Base-by-base conservation (phyloP, 2,113 vertebrate genomes). In the Syngnathus typhle region DNA sequence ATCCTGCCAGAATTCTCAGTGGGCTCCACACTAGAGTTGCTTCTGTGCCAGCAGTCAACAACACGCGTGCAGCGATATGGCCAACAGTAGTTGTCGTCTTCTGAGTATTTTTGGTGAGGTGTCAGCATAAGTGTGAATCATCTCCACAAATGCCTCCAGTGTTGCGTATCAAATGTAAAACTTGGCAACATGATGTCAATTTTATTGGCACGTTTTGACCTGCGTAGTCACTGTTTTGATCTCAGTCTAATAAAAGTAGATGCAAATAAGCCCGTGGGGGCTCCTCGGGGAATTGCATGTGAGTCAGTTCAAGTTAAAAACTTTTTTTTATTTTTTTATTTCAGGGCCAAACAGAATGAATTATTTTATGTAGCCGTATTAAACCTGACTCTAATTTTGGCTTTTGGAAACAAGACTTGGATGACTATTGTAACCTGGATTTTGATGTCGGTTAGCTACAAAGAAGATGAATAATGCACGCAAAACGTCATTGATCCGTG, bases 161-260 rank as follows among this genome's bases (percentile, higher is more conserved):
- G 43, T 66, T 76, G 65, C 36, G n/a, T 18, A 68, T 39, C 23
- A 60, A 27, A 12, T 63, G 68, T 32, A 39, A 51, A 63, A 67
- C 18, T 44, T 73, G 71, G 67, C 72, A 49, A 32, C 21, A 0
- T 3, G 13, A 44, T 18, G 7, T 43, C 70, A 61, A 39, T 63
- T 74, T 58, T 67, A 52, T 44, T 73, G 51, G 54, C 41, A 68
- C 36, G 71, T 18, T 68, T 52, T 64, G 60, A 73, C 73, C 62
- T 7, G 44, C 18, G 62, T 19, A 51, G 60, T 73, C 65, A n/a
- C 2, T 4, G 44, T 66, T 62, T 75, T 46, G 39, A 77, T 37
- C 59, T 60, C 4, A 64, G 70, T 60, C 64, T 65, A 68, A 72
- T 59, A 13, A 77, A 71, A 67, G 52, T 41, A 37, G 68, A 60